These are phyloP conservation scores for Zeus faber DNA, from an alignment of 2,113 vertebrate species.

Conservation along the genomic window DNA sequence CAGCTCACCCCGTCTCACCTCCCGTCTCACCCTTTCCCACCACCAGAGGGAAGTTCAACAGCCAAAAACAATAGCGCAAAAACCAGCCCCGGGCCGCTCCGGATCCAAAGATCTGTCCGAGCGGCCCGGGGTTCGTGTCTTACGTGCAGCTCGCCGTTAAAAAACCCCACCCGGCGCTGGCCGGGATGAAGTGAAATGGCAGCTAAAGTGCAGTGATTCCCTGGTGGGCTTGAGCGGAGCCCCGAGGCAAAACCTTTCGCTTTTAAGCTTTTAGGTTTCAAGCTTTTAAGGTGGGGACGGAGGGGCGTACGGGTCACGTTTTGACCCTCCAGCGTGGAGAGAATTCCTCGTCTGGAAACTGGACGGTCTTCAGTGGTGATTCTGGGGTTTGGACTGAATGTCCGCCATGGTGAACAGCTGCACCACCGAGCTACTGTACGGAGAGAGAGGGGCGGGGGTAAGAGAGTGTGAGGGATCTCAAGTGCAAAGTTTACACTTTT, in stretches of 20 bases:
- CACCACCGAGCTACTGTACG: conserved; percentile 51
- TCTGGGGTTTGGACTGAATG: conserved; percentile 65
- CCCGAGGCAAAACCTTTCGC: too few relatives aligned
- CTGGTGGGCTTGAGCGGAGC: too few relatives aligned
- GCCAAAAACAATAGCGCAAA: conserved; percentile 47
- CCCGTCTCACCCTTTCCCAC: too few relatives aligned
- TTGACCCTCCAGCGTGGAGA: conserved; percentile 58
- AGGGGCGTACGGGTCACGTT: conserved; percentile 44
- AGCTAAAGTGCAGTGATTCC: conserved; percentile 40
- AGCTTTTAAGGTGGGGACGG: too few relatives aligned
- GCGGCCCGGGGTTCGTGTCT: conserved; percentile 45
- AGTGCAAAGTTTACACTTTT: too few relatives aligned
- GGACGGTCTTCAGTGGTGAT: conserved; percentile 71
- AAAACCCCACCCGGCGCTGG: conserved; percentile 30
- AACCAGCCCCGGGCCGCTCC: conserved; percentile 2
- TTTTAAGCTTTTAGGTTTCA: too few relatives aligned
- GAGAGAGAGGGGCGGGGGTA: background rate
- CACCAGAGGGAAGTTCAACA: conserved; percentile 19
- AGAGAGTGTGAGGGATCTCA: background rate
- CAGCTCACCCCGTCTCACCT: conserved; percentile 17
- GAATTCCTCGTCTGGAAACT: conserved; percentile 59
- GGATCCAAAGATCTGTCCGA: conserved; percentile 40
- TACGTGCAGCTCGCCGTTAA: conserved; percentile 22
- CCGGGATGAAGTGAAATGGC: conserved; percentile 28
- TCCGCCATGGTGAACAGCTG: conserved; percentile 70